Conservation (phyloP, 2,797 vertebrate species). For the Eulemur coronatus region DNA sequence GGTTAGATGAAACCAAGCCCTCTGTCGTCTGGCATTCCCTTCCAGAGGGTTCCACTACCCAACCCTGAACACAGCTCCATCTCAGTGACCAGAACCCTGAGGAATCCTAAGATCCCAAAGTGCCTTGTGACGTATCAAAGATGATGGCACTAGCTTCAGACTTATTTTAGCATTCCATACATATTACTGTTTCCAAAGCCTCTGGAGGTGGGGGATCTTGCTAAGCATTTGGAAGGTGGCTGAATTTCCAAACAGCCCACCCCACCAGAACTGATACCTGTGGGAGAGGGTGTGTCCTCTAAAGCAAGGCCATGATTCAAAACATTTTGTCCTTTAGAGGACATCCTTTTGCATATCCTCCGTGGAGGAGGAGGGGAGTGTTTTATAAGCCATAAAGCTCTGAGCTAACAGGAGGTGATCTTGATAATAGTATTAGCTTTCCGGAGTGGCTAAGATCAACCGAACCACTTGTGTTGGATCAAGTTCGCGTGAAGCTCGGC, state of each 20-base stretch:
- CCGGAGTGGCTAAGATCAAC: background rate
- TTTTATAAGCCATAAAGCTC: slow-evolving; percentile 44
- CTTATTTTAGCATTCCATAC: background rate
- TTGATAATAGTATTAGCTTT: background rate
- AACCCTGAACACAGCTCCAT: background rate
- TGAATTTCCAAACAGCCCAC: background rate
- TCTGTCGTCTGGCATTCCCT: slow-evolving; percentile 34
- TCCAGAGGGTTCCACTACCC: background rate
- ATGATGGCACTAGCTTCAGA: slow-evolving; percentile 51
- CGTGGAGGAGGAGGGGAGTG: background rate
- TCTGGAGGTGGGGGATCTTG: background rate
- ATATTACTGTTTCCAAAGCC: background rate
- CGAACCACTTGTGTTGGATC: background rate
- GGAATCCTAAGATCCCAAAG: slow-evolving; percentile 68
- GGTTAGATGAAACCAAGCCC: background rate
- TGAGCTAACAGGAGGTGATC: background rate
- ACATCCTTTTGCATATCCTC: background rate
- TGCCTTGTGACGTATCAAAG: slow-evolving; percentile 69
- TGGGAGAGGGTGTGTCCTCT: background rate
- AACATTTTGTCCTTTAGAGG: background rate
- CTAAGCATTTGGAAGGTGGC: background rate
- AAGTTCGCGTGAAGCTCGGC: background rate
- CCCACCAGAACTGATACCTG: background rate
- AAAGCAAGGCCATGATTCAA: slow-evolving; percentile 22
- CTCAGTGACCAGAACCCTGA: slow-evolving; percentile 4